Conservation (phyloP, 2,797 vertebrate species). For the Gambusia yucatana region DNA sequence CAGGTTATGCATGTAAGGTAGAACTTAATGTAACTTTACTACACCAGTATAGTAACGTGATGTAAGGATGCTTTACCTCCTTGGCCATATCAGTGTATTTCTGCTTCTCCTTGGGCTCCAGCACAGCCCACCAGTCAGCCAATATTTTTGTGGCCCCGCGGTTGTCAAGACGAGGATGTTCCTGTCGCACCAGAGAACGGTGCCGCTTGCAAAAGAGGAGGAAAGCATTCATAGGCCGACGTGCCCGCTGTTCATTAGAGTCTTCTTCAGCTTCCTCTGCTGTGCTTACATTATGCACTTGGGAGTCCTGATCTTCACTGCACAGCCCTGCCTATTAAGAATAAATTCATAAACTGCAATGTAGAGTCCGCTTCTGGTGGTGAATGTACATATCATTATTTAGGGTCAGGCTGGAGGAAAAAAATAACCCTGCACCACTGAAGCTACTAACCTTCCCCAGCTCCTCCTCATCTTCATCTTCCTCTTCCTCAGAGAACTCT, state of each 20-base stretch:
- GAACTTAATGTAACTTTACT: background rate
- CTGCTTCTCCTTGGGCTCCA: conserved; percentile 98
- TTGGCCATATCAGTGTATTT: conserved; percentile 99
- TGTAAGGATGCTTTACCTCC: conserved; percentile 83
- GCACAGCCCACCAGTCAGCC: conserved; percentile 98
- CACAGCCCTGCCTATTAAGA: conserved; percentile 67
- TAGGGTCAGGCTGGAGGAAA: background rate
- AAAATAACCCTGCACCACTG: background rate
- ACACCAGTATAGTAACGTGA: too few relatives aligned
- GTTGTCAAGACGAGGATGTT: conserved; percentile 97
- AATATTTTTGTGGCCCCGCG: conserved; percentile 98
- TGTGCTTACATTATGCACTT: conserved; percentile 84
- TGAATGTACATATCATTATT: background rate
- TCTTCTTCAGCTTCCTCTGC: conserved; percentile 88
- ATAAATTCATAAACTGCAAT: conserved; percentile 8
- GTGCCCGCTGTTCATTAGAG: conserved; percentile 91
- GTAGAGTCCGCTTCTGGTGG: background rate
- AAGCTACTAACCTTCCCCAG: conserved; percentile 87
- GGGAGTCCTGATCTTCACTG: conserved; percentile 59
- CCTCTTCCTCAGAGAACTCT: conserved; percentile 97
- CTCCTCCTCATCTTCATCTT: conserved; percentile 97
- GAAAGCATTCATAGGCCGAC: conserved; percentile 98
- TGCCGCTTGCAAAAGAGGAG: conserved; percentile 98
- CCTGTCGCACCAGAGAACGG: conserved; percentile 96
- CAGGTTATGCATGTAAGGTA: background rate